Conservation (phyloP, 2,113 vertebrate genomes). For the Toxostoma redivivum region DNA sequence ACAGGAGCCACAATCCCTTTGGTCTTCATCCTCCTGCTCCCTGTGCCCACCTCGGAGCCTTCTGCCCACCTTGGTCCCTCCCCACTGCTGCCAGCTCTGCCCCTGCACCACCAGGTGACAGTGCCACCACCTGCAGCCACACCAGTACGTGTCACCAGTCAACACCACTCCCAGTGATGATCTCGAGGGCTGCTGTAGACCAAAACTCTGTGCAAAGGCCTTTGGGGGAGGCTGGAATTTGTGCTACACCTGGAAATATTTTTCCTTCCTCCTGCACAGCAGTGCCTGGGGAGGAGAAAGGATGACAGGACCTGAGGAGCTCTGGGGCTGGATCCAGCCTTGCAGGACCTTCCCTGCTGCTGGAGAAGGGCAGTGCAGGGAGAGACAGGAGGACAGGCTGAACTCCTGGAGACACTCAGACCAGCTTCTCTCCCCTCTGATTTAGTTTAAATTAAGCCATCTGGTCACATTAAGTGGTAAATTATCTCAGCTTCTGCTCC, state of each 20-base stretch:
- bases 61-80: neutral
- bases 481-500: slow-evolving; percentile 48
- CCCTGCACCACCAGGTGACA: neutral
- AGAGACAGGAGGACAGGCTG: neutral
- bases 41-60: neutral
- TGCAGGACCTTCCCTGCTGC: neutral
- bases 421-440: neutral
- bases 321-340: neutral
- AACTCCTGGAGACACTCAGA: neutral
- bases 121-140: neutral
- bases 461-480: slow-evolving; percentile 61
- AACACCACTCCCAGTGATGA: accelerated
- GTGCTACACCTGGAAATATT: neutral
- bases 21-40: neutral
- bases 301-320: neutral
- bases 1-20: neutral
- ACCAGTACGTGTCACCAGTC: accelerated
- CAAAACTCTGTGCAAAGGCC: accelerated
- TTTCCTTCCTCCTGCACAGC: neutral
- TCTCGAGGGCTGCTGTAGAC: neutral
- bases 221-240: neutral
- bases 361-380: neutral
- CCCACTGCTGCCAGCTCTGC: accelerated
- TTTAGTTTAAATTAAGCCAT: slow-evolving; percentile 70
- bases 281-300: neutral